Percentiles rank a stretch among this genome's conserved stretches.
These are phyloP conservation scores for Patagioenas fasciata DNA, from an alignment of 2,113 vertebrate species.

Conservation along the genomic window DNA sequence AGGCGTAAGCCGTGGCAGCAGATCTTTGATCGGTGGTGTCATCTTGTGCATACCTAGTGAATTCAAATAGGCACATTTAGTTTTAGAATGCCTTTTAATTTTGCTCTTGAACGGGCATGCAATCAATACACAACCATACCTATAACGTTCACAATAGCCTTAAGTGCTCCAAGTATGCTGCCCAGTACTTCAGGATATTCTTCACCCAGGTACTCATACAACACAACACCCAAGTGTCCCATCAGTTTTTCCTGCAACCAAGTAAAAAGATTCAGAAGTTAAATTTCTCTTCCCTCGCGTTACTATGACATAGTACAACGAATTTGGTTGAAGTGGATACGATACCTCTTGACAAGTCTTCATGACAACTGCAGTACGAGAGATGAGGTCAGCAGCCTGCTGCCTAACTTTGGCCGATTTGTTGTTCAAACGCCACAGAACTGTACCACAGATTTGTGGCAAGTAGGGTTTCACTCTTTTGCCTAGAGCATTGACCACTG, in stretches of 20 bases:
- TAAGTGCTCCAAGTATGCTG: conserved; percentile 96
- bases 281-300: neutral
- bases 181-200: conserved; percentile 98
- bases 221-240: conserved; percentile 97
- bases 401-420: conserved; percentile 98
- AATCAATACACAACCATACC: conserved; percentile 75
- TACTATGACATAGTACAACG: neutral
- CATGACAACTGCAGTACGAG: conserved; percentile 98
- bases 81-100: neutral
- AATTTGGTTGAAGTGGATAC: conserved; percentile 49
- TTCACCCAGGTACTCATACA: conserved; percentile 98
- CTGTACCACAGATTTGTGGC: conserved; percentile 98
- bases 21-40: conserved; percentile 98
- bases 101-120: neutral
- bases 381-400: conserved; percentile 97
- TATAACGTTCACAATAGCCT: conserved; percentile 98
- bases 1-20: conserved; percentile 94
- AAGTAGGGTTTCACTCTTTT: conserved; percentile 98
- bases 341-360: conserved; percentile 98
- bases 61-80: neutral
- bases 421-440: conserved; percentile 98
- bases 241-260: conserved; percentile 93
- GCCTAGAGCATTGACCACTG: conserved; percentile 96
- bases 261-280: conserved; percentile 1
- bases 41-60: conserved; percentile 98